phyloP scores from a whole-genome alignment of 2,113 vertebrate species.

The Embiotoca jacksoni region DNA sequence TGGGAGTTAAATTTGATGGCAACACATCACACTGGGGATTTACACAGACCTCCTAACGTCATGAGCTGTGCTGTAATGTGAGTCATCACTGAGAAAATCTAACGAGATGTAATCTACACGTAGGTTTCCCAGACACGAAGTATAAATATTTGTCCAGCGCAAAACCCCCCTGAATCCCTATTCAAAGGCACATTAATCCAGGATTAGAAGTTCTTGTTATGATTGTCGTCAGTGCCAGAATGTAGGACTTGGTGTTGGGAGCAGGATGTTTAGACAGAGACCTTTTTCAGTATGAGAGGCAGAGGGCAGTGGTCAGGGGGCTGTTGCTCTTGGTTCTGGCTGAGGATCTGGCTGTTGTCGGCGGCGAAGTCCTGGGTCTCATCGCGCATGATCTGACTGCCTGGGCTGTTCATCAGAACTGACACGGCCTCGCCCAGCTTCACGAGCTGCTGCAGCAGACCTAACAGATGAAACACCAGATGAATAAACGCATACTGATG shows the following conservation, averaged over 20 bases:
- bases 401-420: constrained; percentile 88
- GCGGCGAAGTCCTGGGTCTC: constrained; percentile 51
- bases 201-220: constrained; percentile 73
- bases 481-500: constrained; percentile 11
- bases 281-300: constrained; percentile 95
- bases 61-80: constrained; percentile 37
- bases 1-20: constrained; percentile 2
- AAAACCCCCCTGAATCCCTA: constrained; percentile 61
- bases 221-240: constrained; percentile 56
- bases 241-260: constrained; percentile 52
- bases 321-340: constrained; percentile 77
- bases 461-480: constrained; percentile 70
- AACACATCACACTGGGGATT: constrained; percentile 6
- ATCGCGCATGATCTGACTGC: constrained; percentile 65
- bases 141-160: constrained; percentile 72
- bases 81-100: constrained; percentile 58
- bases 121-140: constrained; percentile 78
- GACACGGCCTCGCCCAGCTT: constrained; percentile 88
- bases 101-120: constrained; percentile 59
- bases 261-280: constrained; percentile 83
- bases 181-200: constrained; percentile 77
- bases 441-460: constrained; percentile 90
- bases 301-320: constrained; percentile 80
- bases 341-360: constrained; percentile 58
- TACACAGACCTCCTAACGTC: constrained; percentile 15